Percentiles rank a stretch among this genome's conserved stretches.
These are phyloP conservation scores for Gasterosteus aculeatus DNA, from an alignment of 2,113 vertebrate genomes.

Conservation along the genomic window DNA sequence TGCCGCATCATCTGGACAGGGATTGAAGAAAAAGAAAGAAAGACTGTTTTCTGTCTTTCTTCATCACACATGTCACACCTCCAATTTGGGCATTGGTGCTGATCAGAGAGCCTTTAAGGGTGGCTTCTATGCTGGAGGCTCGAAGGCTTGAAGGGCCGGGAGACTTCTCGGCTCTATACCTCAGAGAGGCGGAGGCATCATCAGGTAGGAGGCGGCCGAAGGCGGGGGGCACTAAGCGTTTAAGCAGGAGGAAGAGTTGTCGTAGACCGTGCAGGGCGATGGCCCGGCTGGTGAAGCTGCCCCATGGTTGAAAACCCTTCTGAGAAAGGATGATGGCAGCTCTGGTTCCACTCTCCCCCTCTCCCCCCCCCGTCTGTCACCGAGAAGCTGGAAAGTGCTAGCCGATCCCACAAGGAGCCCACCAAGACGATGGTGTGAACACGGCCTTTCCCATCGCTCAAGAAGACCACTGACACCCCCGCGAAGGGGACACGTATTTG, in stretches of 20 bases:
- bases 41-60: background rate
- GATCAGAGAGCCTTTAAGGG: constrained; percentile 20
- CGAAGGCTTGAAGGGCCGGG: constrained; percentile 54
- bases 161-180: constrained; percentile 52
- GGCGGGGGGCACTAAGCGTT: constrained; percentile 41
- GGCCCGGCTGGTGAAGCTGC: constrained; percentile 37
- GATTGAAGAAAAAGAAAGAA: constrained; percentile 15
- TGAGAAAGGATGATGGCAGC: constrained; percentile 68
- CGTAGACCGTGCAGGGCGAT: constrained; percentile 49
- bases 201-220: constrained; percentile 66
- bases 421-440: constrained; percentile 71
- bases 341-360: constrained; percentile 49
- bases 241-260: constrained; percentile 64
- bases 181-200: constrained; percentile 68
- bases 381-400: constrained; percentile 52
- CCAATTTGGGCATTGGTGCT: constrained; percentile 24
- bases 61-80: constrained; percentile 18
- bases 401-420: constrained; percentile 17
- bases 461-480: constrained; percentile 49
- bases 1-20: constrained; percentile 11
- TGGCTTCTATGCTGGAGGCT: constrained; percentile 51
- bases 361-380: constrained; percentile 38
- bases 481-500: constrained; percentile 31
- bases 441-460: constrained; percentile 23
- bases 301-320: constrained; percentile 37